Evolutionary conservation across 1,140 invertebrate genomes (phyloP), one percentile per base, ranked within the genome.

Genomic region (Aleiodes sp.): DNA sequence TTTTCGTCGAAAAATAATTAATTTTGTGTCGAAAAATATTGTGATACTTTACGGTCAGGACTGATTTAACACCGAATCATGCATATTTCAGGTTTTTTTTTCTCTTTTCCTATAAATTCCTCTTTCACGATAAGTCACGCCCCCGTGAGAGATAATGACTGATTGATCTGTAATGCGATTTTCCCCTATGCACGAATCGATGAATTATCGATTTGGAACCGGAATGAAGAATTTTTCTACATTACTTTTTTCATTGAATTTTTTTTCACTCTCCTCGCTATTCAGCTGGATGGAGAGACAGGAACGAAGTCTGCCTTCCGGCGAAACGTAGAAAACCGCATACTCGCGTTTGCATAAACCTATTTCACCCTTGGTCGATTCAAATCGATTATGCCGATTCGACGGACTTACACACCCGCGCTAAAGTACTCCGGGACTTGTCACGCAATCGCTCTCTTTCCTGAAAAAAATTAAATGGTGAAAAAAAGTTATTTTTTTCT

Each of bases 341-440:
- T 60, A 62, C 60, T 59, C 61, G 43, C 41, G 67, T 64, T 71
- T 71, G 70, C 70, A 69, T 68, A 74, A 74, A 70, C 73, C 65
- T 67, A 74, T 74, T 74, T 74, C 70, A 74, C 69, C 73, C 73
- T 74, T 70, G 65, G 68, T 70, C 68, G 73, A 71, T 69, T 74
- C 56, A 74, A 72, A 72, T 71, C 72, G 72, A 71, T 74, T 52
- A 52, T 74, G 64, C 56, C 56, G 65, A 73, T 73, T 73, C 12
- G 29, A 66, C 24, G 16, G 60, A 24, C 56, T 31, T 24, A 56
- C 43, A 43, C 37, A n/a, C 14, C 46, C 26, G 14, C 31, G 56
- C 28, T n/a, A n/a, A n/a, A n/a, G n/a, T n/a, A n/a, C 61, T 28
- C 29, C 21, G 39, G 14, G 46, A 9, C 56, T 64, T 57, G 68